Evolutionary conservation across 2,888 invertebrate species (phyloP), one percentile per base, ranked within the genome.

Genomic region (Copidosoma aretas): DNA sequence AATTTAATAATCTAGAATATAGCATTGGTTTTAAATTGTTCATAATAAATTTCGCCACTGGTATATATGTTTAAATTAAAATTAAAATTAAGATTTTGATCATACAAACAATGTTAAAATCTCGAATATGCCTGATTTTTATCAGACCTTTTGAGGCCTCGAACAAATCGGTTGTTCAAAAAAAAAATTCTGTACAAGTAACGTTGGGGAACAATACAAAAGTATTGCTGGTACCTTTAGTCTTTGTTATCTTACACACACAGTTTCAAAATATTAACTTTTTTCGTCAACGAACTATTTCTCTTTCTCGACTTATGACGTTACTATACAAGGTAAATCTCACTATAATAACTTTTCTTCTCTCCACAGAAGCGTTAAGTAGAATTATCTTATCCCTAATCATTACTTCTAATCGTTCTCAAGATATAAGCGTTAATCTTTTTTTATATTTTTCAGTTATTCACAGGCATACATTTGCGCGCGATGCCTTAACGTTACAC

Each of bases 361-460:
- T 60, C 25, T 56, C n/a, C 64, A 57, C 51, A 60, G 41, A 64
- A 64, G 60, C 53, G 64, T 60, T 8, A 64, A 41, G 63, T 64
- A 60, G 51, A 64, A 43, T 43, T n/a, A 32, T 32, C 56, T 43
- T 49, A 32, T 57, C 25, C 41, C 43, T 60, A 51, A 25, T 59
- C 41, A 17, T 49, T 43, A 32, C 46, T 53, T 24, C 32, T 63
- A 51, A 68, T 54, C 56, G 51, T 60, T 60, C 43, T 22, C 57
- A 60, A 32, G 57, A 60, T 56, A 53, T 21, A 64, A 64, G 68
- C 60, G 57, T 43, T 59, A 10, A 57, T 60, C 64, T 68, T 60
- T 62, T 24, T 41, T 22, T 32, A 5, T 32, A 32, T 32, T 32
- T 32, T 32, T 32, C 32, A 59, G 54, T 66, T 53, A 66, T 56